phyloP scores from a whole-genome alignment of 1,140 invertebrate species.

The Leptinotarsa texana region DNA sequence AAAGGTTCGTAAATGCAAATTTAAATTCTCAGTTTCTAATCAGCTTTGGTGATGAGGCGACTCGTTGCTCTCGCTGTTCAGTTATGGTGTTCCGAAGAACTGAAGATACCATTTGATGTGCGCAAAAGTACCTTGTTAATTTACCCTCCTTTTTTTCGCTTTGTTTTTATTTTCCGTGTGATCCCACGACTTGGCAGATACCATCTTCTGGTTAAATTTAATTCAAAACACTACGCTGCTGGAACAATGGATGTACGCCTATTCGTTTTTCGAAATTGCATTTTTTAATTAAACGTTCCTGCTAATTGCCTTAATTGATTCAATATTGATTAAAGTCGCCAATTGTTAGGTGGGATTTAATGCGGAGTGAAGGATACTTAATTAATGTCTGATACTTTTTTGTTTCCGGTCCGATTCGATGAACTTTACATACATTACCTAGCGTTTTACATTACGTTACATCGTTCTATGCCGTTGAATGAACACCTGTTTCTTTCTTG shows the following conservation, averaged over 20 bases:
- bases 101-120: conserved; percentile 16
- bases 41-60: conserved; percentile 16
- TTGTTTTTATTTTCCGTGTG: conserved; percentile 30
- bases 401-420: not conserved
- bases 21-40: conserved; percentile 23
- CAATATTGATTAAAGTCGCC: conserved; percentile 17
- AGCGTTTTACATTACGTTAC: too few relatives aligned
- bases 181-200: conserved; percentile 38
- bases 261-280: conserved; percentile 18
- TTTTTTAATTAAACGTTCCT: conserved; percentile 18
- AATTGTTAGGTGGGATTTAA: not conserved
- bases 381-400: not conserved
- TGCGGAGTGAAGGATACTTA: not conserved
- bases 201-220: conserved; percentile 37
- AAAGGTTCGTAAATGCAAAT: conserved; percentile 22
- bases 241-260: conserved; percentile 31
- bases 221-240: conserved; percentile 34
- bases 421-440: too few relatives aligned
- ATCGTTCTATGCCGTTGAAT: too few relatives aligned
- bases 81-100: conserved; percentile 16
- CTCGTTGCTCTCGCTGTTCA: not conserved
- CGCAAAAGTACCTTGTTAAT: conserved; percentile 32
- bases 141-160: conserved; percentile 31
- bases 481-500: too few relatives aligned
- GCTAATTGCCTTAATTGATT: conserved; percentile 20